Base-by-base conservation (phyloP, 2,797 vertebrate genomes). In the Crypturellus tataupa region DNA sequence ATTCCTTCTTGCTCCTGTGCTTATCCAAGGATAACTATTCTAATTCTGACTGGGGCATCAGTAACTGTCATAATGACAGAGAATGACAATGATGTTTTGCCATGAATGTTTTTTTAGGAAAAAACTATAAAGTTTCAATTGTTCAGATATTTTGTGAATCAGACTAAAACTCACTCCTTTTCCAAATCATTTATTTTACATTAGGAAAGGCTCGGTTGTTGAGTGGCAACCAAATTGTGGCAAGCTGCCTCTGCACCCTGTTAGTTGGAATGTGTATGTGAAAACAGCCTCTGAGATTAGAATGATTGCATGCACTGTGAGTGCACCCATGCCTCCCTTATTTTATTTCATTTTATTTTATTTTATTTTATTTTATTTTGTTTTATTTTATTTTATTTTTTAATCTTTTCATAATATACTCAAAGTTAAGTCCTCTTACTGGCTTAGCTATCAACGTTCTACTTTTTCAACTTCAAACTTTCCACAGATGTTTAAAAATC, bases 141-240 rank as follows among this genome's bases (percentile, higher is more conserved):
- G 65, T 69, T 80, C 69, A 80, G 35, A 33, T 4, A 67, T 91
- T 56, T 75, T 63, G 58, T 71, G 81, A 80, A 67, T 60, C 27
- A 64, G 37, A 63, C 33, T 33, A 29, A 69, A n/a, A 37, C 12
- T 81, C 33, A 56, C 8, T 51, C 20, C 37, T 88, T 15, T 55
- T 87, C 44, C 63, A 92, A 72, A 80, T 85, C 35, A 71, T 53
- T 79, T 85, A 44, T 85, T 88, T 60, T 75, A 10, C 47, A 69
- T 88, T 69, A 89, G 85, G 51, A 92, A 89, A 93, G 80, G 68
- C 80, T 90, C 58, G 91, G 73, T 46, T 79, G 73, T 42, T 80
- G 77, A 93, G 42, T 3, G 5, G 72, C 62, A 93, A 58, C n/a
- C 67, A 60, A 31, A 31, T 60, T 35, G 35, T 70, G 76, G 70